Conservation (phyloP, 2,113 vertebrate genomes). For the Spea multiplicata region DNA sequence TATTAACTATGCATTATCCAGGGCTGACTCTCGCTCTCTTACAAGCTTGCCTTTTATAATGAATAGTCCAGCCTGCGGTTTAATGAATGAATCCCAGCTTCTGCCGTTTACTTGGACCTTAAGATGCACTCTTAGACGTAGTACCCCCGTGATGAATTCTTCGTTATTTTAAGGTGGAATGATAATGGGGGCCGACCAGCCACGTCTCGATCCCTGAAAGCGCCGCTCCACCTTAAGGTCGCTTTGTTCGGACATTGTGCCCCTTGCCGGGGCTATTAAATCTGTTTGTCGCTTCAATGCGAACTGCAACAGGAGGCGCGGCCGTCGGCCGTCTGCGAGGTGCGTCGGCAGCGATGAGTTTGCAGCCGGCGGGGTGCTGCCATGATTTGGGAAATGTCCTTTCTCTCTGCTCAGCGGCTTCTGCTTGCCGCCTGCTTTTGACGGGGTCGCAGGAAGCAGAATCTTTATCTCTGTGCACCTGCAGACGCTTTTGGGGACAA, state of each 20-base stretch:
- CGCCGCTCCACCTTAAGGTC: no score
- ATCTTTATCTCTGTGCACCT: constrained; percentile 35
- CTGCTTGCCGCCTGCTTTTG: neutral
- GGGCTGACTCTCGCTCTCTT: no score
- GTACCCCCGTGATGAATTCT: no score
- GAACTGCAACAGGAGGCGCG: neutral
- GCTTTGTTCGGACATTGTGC: neutral
- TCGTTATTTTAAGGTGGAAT: no score
- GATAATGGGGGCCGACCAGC: no score
- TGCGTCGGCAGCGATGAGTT: neutral
- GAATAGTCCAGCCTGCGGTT: no score
- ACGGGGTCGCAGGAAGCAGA: neutral
- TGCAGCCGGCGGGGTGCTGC: constrained; percentile 34
- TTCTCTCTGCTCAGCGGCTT: constrained; percentile 27
- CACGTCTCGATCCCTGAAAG: no score
- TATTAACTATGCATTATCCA: no score
- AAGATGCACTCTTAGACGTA: no score
- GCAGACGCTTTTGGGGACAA: constrained; percentile 18
- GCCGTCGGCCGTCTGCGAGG: neutral
- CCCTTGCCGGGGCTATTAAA: neutral
- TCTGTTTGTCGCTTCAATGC: neutral
- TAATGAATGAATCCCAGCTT: no score
- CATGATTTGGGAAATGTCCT: constrained; percentile 18
- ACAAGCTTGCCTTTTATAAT: no score
- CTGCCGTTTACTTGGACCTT: no score